Percentiles rank a stretch among this genome's conserved stretches.
Conservation (phyloP, 2,797 vertebrate genomes). For the Heliangelus exortis region DNA sequence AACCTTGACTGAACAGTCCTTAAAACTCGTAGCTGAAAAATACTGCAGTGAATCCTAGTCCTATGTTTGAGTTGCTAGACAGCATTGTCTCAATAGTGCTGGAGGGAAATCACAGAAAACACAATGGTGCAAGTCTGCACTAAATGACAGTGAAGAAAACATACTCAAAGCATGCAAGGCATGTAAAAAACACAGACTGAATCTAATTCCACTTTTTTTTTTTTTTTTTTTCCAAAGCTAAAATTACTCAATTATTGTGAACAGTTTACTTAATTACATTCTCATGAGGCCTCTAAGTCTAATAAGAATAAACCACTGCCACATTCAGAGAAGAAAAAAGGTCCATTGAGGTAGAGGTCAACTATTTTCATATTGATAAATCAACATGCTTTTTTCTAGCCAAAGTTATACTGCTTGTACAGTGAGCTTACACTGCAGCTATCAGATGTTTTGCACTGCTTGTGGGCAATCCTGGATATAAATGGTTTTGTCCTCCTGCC, state of each 20-base stretch:
- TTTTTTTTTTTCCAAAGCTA: background rate
- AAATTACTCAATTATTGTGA: background rate
- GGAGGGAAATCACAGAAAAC: too few relatives aligned
- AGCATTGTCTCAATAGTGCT: background rate
- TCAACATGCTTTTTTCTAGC: background rate
- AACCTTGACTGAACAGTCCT: fast-evolving
- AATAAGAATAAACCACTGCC: background rate
- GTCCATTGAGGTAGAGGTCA: slow-evolving; percentile 2
- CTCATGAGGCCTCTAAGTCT: background rate
- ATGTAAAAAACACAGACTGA: background rate
- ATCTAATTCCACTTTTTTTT: background rate
- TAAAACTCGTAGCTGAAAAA: background rate
- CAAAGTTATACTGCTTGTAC: background rate
- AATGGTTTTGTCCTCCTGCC: slow-evolving; percentile 34
- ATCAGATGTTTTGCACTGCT: slow-evolving; percentile 24
- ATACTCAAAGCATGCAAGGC: background rate
- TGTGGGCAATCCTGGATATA: slow-evolving; percentile 2
- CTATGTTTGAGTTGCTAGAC: background rate
- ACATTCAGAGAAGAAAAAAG: background rate
- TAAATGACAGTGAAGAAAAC: background rate
- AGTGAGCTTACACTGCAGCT: background rate
- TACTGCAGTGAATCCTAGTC: background rate
- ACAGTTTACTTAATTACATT: background rate
- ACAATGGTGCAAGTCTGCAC: background rate
- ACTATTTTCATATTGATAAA: background rate